Conservation (phyloP, 2,888 invertebrate species). For the Eremobia ochroleuca region DNA sequence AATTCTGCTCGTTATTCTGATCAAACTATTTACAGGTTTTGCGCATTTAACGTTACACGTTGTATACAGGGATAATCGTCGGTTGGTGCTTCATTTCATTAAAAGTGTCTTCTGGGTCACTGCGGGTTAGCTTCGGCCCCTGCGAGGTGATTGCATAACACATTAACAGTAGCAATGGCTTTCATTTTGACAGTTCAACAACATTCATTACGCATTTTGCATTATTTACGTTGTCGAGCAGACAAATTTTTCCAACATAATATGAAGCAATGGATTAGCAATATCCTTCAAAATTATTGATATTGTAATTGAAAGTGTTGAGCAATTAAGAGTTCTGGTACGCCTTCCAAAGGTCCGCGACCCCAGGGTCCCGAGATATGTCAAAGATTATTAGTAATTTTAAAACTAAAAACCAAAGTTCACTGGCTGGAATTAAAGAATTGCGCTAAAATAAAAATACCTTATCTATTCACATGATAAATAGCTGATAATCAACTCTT, state of each 20-base stretch:
- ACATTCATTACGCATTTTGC: too few relatives aligned
- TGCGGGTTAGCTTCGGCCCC: neutral
- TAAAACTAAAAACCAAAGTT: neutral
- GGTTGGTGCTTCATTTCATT: neutral
- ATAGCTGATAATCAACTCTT: neutral
- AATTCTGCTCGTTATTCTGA: too few relatives aligned
- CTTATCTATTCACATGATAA: neutral
- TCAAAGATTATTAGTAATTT: neutral
- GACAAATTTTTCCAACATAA: too few relatives aligned
- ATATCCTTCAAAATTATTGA: too few relatives aligned
- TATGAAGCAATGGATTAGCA: too few relatives aligned
- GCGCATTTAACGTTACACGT: too few relatives aligned
- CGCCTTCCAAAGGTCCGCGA: neutral
- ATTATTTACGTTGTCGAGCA: too few relatives aligned
- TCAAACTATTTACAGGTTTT: too few relatives aligned
- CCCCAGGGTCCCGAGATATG: neutral
- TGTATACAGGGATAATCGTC: neutral
- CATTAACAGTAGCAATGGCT: too few relatives aligned
- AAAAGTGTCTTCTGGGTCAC: neutral
- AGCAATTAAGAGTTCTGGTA: neutral
- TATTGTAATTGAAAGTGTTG: too few relatives aligned
- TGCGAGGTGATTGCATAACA: too few relatives aligned
- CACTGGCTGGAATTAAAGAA: neutral
- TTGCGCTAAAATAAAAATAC: neutral
- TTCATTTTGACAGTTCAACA: too few relatives aligned